A percentile compares a stretch with the other conserved stretches of the same genome.
Evolutionary conservation across 1,140 invertebrate species (phyloP).

Genomic region (Xylocopa sonorina): DNA sequence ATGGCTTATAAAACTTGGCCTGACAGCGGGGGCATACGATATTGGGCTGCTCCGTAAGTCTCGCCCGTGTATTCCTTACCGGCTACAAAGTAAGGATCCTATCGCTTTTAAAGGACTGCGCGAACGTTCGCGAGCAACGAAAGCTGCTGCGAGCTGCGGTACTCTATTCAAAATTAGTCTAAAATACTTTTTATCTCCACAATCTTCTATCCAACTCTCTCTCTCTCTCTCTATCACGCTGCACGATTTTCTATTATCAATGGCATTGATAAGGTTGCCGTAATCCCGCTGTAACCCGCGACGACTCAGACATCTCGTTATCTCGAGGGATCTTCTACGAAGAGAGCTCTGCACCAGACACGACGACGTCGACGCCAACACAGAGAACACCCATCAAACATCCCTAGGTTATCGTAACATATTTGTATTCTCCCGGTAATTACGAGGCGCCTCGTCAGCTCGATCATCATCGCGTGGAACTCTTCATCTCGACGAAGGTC

Average conservation of each 20-base stretch:
- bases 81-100: constrained; percentile 5
- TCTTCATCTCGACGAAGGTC: neutral
- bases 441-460: constrained; percentile 20
- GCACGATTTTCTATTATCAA: too few species aligned
- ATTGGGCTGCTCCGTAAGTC: neutral
- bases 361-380: neutral
- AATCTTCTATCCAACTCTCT: too few species aligned
- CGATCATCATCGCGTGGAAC: constrained; percentile 28
- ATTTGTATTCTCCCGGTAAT: constrained; percentile 45
- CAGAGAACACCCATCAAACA: constrained; percentile 30
- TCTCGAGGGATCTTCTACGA: neutral
- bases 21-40: constrained; percentile 3
- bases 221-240: too few species aligned
- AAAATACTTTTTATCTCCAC: too few species aligned
- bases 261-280: too few species aligned
- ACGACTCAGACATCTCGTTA: too few species aligned
- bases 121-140: too few species aligned
- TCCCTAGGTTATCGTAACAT: constrained; percentile 18
- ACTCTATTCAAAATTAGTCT: neutral
- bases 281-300: too few species aligned
- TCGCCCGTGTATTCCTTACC: neutral
- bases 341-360: neutral
- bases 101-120: neutral
- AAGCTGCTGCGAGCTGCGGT: too few species aligned
- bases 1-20: constrained; percentile 23